phyloP scores from a whole-genome alignment of 1,140 invertebrate genomes.

The Propsilocerus akamusi region DNA sequence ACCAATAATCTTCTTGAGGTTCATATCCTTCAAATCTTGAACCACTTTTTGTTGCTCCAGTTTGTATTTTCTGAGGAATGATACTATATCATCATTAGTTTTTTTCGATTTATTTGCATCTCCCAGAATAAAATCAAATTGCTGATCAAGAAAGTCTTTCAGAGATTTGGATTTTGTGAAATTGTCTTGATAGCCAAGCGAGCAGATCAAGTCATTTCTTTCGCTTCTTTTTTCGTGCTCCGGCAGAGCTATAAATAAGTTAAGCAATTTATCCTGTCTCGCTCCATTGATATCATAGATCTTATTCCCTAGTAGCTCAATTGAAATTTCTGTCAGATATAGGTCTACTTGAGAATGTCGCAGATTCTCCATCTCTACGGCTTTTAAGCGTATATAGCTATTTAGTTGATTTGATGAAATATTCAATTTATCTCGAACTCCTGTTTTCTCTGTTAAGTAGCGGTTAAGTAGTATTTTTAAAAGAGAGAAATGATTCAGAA shows the following conservation, averaged over 20 bases:
- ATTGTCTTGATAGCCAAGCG: background rate
- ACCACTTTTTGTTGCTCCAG: background rate
- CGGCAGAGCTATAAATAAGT: background rate
- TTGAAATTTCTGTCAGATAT: background rate
- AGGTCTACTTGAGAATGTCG: background rate
- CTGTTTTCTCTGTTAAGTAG: too few species aligned
- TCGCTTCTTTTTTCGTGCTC: background rate
- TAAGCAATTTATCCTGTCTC: background rate
- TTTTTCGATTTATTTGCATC: background rate
- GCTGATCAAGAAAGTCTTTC: background rate
- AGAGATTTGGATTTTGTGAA: background rate
- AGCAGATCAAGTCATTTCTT: background rate
- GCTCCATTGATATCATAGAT: background rate
- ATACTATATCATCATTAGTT: background rate
- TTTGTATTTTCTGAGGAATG: background rate
- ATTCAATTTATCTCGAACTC: too few species aligned
- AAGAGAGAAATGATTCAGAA: too few species aligned
- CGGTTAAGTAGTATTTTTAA: too few species aligned
- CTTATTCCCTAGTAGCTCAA: background rate
- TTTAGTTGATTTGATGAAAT: too few species aligned
- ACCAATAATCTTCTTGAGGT: background rate
- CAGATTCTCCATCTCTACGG: too few species aligned
- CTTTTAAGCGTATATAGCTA: too few species aligned
- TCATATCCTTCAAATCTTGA: background rate
- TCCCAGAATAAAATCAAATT: background rate